Evolutionary conservation across 2,797 vertebrate species (phyloP).

Genomic region (Myoxocephalus aenaeus): DNA sequence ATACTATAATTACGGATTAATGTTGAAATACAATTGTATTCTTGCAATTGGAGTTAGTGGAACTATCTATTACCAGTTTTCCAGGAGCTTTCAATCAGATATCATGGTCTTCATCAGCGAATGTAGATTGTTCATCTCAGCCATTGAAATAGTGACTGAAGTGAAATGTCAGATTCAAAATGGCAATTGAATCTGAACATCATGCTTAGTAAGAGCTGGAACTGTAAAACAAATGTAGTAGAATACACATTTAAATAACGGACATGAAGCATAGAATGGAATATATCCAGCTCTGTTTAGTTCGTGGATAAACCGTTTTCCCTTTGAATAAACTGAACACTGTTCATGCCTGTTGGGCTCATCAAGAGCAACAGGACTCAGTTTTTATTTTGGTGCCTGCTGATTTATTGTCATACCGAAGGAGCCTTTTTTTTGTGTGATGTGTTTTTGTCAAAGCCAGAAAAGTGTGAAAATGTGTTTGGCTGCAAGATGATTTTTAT

Average conservation of each 20-base stretch:
- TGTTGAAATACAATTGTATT: background rate
- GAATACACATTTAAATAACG: background rate
- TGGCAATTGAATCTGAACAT: background rate
- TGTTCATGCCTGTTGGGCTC: conserved; percentile 29
- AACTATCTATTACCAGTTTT: background rate
- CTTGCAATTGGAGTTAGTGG: background rate
- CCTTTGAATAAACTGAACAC: conserved; percentile 70
- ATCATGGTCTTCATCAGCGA: conserved; percentile 2
- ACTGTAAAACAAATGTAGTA: background rate
- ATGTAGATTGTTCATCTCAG: background rate
- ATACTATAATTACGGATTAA: background rate
- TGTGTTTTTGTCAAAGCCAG: background rate
- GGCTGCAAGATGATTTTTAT: conserved; percentile 6
- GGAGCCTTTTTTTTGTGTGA: background rate
- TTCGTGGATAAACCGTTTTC: conserved; percentile 70
- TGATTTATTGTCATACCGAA: conserved; percentile 19
- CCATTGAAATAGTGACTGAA: background rate
- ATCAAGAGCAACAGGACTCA: conserved; percentile 19
- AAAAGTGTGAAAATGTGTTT: conserved; percentile 5
- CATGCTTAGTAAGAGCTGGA: background rate
- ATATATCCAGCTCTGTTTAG: conserved; percentile 74
- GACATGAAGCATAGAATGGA: background rate
- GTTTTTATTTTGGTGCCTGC: conserved; percentile 23
- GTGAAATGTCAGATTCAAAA: background rate
- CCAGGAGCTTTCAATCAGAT: background rate